A percentile compares a stretch with the other conserved stretches of the same genome.
phyloP scores from a whole-genome alignment of 1,140 invertebrate genomes.

The Patella vulgata region DNA sequence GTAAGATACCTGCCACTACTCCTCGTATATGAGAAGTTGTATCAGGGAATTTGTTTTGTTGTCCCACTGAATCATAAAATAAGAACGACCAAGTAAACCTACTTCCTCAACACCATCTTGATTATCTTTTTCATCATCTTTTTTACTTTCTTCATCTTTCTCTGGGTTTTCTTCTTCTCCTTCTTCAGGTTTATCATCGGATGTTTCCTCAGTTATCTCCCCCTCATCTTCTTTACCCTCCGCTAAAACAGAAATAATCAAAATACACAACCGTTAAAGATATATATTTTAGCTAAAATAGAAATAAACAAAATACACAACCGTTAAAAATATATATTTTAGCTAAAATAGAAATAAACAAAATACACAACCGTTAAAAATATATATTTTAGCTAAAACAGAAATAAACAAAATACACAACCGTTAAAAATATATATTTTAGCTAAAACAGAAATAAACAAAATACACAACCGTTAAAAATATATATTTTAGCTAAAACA shows the following conservation, averaged over 20 bases:
- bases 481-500: too few species aligned
- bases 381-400: slow-evolving; percentile 3
- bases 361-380: too few species aligned
- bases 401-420: neutral
- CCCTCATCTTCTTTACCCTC: slow-evolving; percentile 15
- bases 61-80: too few species aligned
- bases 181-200: slow-evolving; percentile 70
- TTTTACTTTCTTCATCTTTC: slow-evolving; percentile 15
- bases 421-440: too few species aligned
- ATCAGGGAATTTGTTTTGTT: too few species aligned
- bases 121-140: neutral
- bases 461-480: too few species aligned
- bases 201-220: slow-evolving; percentile 22
- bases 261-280: too few species aligned
- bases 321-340: too few species aligned
- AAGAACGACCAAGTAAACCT: too few species aligned
- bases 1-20: too few species aligned
- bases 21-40: too few species aligned
- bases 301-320: neutral
- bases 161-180: slow-evolving; percentile 12
- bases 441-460: too few species aligned
- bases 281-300: slow-evolving; percentile 2
- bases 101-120: slow-evolving; percentile 19
- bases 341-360: neutral
- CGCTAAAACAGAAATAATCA: neutral